These are phyloP conservation scores for Drosophila meridiana DNA, from an alignment of 2,888 invertebrate genomes.

Conservation along the genomic window DNA sequence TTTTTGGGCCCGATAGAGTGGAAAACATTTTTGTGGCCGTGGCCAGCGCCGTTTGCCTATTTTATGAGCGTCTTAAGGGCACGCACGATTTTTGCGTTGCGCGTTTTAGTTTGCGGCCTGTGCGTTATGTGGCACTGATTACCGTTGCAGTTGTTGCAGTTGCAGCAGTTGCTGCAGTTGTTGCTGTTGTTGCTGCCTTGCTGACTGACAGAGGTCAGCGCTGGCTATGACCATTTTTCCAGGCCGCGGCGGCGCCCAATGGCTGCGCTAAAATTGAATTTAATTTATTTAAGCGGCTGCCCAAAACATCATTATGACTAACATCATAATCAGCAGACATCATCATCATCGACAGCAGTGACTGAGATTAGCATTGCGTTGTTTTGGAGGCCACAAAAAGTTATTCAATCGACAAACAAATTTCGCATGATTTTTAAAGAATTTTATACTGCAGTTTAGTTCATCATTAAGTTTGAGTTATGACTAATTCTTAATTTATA, in stretches of 20 bases:
- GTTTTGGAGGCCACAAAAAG: neutral
- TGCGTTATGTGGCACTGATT: conserved; percentile 80
- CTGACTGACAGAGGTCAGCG: conserved; percentile 60
- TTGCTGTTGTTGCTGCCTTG: conserved; percentile 19
- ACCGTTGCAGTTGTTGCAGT: conserved; percentile 64
- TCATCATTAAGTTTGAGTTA: too few species aligned
- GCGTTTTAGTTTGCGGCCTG: conserved; percentile 73
- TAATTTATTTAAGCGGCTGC: conserved; percentile 69
- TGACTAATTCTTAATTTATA: too few species aligned
- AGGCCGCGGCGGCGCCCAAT: conserved; percentile 55
- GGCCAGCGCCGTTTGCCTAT: conserved; percentile 72
- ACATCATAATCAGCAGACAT: conserved; percentile 7
- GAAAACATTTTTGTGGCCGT: conserved; percentile 69
- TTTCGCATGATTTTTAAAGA: too few species aligned
- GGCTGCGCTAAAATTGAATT: conserved; percentile 71
- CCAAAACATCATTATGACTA: conserved; percentile 22
- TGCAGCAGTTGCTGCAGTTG: neutral
- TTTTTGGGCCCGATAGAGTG: conserved; percentile 56
- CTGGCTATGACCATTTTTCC: conserved; percentile 55
- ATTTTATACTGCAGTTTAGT: too few species aligned
- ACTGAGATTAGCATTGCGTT: conserved; percentile 12
- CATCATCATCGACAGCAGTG: conserved; percentile 8
- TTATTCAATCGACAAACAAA: neutral
- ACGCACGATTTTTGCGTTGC: conserved; percentile 81
- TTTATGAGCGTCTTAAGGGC: conserved; percentile 81